Conservation (phyloP, 2,113 vertebrate species). For the Phrynosoma platyrhinos region DNA sequence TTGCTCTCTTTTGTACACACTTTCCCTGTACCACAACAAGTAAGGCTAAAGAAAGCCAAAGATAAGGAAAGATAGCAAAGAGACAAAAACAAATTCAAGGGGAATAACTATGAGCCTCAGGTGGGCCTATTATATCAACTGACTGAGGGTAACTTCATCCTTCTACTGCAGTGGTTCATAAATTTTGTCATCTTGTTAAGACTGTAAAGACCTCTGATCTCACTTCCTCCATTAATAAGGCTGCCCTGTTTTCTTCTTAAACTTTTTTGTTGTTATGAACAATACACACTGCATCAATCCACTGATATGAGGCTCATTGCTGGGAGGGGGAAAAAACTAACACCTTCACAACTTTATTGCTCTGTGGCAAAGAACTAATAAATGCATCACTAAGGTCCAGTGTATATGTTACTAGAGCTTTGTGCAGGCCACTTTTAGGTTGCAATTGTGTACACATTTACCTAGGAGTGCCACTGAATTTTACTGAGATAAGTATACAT, state of each 20-base stretch:
- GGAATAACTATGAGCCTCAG: slow-evolving; percentile 82
- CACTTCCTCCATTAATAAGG: slow-evolving; percentile 82
- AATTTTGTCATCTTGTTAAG: slow-evolving; percentile 90
- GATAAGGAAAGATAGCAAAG: slow-evolving; percentile 83
- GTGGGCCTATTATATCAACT: slow-evolving; percentile 91
- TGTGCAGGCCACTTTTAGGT: not conserved
- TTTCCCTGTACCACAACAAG: slow-evolving; percentile 71
- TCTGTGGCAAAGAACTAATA: not conserved
- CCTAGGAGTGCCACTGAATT: not conserved
- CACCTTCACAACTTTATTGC: not conserved
- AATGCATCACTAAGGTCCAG: not conserved
- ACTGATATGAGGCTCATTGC: not conserved
- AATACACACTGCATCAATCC: slow-evolving; percentile 36
- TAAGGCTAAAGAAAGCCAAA: slow-evolving; percentile 71
- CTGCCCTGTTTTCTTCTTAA: slow-evolving; percentile 61
- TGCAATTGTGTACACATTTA: not conserved
- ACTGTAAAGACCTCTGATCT: slow-evolving; percentile 87
- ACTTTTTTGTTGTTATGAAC: slow-evolving; percentile 46
- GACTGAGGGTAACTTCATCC: slow-evolving; percentile 85
- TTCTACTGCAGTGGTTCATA: slow-evolving; percentile 85
- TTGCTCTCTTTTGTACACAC: not conserved
- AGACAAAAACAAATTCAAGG: slow-evolving; percentile 80
- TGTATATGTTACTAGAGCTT: not conserved
- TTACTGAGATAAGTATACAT: not conserved
- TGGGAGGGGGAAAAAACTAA: slow-evolving; percentile 2